Base-by-base conservation (phyloP, 2,113 vertebrate species). In the Bungarus multicinctus region DNA sequence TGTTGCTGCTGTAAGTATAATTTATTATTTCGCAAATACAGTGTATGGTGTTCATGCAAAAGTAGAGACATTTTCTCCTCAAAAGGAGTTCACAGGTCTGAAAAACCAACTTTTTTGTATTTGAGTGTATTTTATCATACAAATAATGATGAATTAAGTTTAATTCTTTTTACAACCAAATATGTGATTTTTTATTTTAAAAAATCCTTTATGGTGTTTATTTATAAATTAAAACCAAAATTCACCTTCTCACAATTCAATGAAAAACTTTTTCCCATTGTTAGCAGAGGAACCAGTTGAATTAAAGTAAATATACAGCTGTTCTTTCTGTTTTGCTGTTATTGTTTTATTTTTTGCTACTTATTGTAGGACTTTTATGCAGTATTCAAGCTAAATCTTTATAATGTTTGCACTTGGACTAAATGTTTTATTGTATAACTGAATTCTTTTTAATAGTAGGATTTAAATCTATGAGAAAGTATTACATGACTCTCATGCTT, bases 1-100 rank as follows among this genome's bases (percentile, higher is more conserved):
- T 94, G 99, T 99, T 74, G 99, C 99, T 97, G 99, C 99, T 98
- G 99, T 99, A 97, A 99, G 99, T 99, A 97, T 94, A 93, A 88
- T 64, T 93, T 20, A 23, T 52, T 58, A 30, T 93, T 91, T 94
- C 87, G 60, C 55, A 86, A 60, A 87, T 81, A 22, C 34, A 39
- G 11, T 30, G 1, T 52, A 45, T 52, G 27, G n/a, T 54, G 5
- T 8, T 30, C 45, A 23, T 39, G 52, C 25, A 39, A 22, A 57
- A 47, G 52, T 52, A 39, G 14, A 34, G 25, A 5, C 23, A 45
- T 2, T 39, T 1, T 39, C 34, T 16, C 20, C 23, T 8, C 34
- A 58, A 52, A 8, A 27, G 12, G n/a, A 88, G 27, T 74, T 16
- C 25, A 27, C 16, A 16, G 9, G 18, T 91, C 8, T 52, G 30